Percentiles rank a stretch among this genome's conserved stretches.
Evolutionary conservation across 2,797 vertebrate species (phyloP).

Genomic region (Muraenolepis orangiensis): DNA sequence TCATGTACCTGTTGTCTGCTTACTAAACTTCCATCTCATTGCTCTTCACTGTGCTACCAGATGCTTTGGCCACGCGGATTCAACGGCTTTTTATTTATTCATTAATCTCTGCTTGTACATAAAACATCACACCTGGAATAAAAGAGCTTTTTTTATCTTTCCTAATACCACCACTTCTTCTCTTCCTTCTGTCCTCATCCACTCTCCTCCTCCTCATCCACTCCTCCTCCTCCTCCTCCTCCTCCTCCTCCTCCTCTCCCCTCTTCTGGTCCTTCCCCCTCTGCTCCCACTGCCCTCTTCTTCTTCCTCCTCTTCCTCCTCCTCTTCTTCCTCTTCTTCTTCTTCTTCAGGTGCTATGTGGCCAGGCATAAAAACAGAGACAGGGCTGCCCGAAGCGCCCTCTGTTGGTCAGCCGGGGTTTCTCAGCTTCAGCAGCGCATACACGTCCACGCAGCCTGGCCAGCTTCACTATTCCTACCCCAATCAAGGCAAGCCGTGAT

Average conservation of each 20-base stretch:
- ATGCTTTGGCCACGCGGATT: constrained; percentile 45
- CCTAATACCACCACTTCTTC: constrained; percentile 1
- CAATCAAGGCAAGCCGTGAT: constrained; percentile 90
- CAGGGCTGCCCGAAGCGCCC: constrained; percentile 91
- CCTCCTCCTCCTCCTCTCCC: not conserved
- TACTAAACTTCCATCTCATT: constrained; percentile 44
- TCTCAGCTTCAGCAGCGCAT: constrained; percentile 95
- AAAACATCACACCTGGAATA: constrained; percentile 34
- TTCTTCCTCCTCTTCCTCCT: constrained; percentile 1
- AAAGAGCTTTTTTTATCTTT: constrained; percentile 26
- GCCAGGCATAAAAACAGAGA: constrained; percentile 98
- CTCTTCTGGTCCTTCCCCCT: too few species aligned
- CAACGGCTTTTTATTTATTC: constrained; percentile 29
- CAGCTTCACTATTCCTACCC: constrained; percentile 96
- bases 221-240: too few species aligned
- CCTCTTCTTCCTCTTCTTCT: constrained; percentile 48
- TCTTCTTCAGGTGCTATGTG: constrained; percentile 91
- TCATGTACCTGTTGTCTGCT: constrained; percentile 23
- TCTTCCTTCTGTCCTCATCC: not conserved
- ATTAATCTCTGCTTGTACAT: constrained; percentile 44
- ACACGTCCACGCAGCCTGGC: constrained; percentile 90
- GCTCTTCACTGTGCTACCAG: constrained; percentile 46
- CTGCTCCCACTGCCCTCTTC: too few species aligned
- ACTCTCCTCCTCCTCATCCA: not conserved
- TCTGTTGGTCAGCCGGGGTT: constrained; percentile 94